A percentile compares a stretch with the other conserved stretches of the same genome.
Evolutionary conservation across 1,140 invertebrate genomes (phyloP).

Genomic region (Tetranychus urticae): DNA sequence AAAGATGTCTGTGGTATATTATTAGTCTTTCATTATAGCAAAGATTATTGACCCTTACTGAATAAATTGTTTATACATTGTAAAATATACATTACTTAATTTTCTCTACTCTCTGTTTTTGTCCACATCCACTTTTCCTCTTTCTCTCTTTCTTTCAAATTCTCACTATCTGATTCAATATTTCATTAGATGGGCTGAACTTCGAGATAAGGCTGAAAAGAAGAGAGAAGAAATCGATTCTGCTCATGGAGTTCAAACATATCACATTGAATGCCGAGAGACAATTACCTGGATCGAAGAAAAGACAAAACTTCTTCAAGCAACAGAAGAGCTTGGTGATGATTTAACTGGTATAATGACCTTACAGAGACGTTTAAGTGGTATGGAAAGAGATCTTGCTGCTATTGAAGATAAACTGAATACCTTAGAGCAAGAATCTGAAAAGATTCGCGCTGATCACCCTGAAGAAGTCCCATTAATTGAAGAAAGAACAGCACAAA

Average conservation of each 20-base stretch:
- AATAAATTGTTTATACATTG: too few relatives aligned
- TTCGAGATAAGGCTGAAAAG: conserved; percentile 12
- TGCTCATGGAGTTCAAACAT: conserved; percentile 91
- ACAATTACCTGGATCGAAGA: conserved; percentile 98
- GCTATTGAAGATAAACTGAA: conserved; percentile 93
- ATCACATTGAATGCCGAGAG: conserved; percentile 97
- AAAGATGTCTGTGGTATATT: too few relatives aligned
- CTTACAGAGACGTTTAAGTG: conserved; percentile 55
- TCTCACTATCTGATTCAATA: too few relatives aligned
- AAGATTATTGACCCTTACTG: too few relatives aligned
- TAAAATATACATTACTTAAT: too few relatives aligned
- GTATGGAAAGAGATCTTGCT: conserved; percentile 93
- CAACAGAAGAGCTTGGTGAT: conserved; percentile 79
- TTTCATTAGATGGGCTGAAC: conserved; percentile 10
- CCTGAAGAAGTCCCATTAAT: conserved; percentile 86
- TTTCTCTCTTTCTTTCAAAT: too few relatives aligned
- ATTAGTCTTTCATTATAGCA: too few relatives aligned
- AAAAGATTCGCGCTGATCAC: conserved; percentile 67
- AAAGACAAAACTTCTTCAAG: conserved; percentile 87
- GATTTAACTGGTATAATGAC: conserved; percentile 68
- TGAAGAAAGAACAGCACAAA: conserved; percentile 64
- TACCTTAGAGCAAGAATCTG: conserved; percentile 71
- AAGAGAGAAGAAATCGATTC: conserved; percentile 38
- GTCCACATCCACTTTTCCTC: too few relatives aligned
- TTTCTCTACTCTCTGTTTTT: too few relatives aligned